A percentile compares a stretch with the other conserved stretches of the same genome.
Conservation (phyloP, 2,888 invertebrate genomes). For the Euzophera pinguis region DNA sequence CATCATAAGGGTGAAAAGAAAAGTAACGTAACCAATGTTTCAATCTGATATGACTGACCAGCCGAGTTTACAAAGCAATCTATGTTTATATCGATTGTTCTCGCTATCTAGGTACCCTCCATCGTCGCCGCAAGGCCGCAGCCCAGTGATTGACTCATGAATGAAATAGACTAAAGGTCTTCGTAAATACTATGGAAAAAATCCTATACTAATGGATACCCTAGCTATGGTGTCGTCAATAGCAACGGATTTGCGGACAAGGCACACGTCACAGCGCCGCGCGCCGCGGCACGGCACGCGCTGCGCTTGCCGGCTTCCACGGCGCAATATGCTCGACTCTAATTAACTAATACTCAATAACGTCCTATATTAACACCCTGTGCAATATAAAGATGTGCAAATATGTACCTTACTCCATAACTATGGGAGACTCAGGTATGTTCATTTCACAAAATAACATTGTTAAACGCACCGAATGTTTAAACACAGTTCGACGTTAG, state of each 20-base stretch:
- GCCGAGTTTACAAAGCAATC: slow-evolving; percentile 5
- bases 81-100: slow-evolving; percentile 9
- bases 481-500: slow-evolving; percentile 3
- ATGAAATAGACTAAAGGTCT: not conserved
- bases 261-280: not conserved
- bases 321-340: not conserved
- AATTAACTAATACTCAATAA: not conserved
- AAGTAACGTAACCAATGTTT: not conserved
- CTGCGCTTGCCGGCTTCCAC: not conserved
- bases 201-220: not conserved
- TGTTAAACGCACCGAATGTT: not conserved
- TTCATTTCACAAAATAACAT: slow-evolving; percentile 1
- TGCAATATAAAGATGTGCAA: not conserved
- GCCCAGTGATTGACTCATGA: not conserved
- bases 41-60: not conserved
- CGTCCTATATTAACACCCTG: not conserved
- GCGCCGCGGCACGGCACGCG: not conserved
- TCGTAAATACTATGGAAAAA: not conserved
- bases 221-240: not conserved
- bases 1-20: not conserved
- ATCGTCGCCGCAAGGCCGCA: not conserved
- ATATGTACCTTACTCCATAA: slow-evolving; percentile 2
- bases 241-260: not conserved
- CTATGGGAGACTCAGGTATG: not conserved
- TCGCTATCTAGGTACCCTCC: not conserved